Evolutionary conservation across 2,797 vertebrate species (phyloP).

Genomic region (Eulemur mongoz): DNA sequence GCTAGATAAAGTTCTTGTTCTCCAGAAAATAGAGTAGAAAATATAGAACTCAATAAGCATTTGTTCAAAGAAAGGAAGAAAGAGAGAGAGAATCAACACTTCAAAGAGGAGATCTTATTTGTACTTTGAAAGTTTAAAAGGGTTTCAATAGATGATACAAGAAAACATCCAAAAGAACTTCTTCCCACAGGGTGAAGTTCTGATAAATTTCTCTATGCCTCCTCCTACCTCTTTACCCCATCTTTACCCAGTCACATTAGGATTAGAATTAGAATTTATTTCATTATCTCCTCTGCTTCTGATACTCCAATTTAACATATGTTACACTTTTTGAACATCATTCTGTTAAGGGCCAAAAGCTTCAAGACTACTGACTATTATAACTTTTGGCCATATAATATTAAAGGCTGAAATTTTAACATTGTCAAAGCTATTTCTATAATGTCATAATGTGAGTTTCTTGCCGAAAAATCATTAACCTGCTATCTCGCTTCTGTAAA

Average conservation of each 20-base stretch:
- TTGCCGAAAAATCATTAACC: too few species aligned
- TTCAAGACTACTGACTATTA: too few species aligned
- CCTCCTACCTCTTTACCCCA: neutral
- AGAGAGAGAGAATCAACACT: neutral
- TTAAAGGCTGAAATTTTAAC: too few species aligned
- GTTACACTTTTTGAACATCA: neutral
- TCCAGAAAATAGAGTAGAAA: neutral
- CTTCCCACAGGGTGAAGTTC: neutral
- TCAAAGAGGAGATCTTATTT: neutral
- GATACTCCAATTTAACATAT: neutral
- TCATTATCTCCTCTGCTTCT: neutral
- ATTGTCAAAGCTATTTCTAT: too few species aligned
- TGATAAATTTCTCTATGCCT: neutral
- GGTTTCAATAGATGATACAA: neutral
- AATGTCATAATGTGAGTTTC: too few species aligned
- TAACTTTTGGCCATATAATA: too few species aligned
- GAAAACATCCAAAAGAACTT: neutral
- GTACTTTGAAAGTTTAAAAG: neutral
- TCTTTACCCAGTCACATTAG: neutral
- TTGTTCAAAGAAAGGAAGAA: neutral
- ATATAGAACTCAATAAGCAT: neutral
- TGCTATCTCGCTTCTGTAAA: too few species aligned
- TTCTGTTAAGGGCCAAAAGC: neutral
- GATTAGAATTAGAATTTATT: neutral
- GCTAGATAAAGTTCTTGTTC: neutral